phyloP scores from a whole-genome alignment of 2,888 invertebrate genomes.

The Cryptophagus acutangulus region DNA sequence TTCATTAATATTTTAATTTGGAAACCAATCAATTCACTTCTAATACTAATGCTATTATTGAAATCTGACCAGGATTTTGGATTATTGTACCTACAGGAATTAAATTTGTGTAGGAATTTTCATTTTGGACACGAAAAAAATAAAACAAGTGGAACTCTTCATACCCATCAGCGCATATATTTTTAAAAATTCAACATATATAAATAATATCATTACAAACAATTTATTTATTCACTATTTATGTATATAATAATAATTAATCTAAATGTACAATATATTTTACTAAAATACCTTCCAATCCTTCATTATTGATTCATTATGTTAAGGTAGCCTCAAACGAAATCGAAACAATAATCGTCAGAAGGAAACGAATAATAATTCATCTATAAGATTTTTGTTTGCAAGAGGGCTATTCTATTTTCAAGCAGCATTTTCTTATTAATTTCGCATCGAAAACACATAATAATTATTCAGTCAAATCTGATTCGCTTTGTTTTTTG shows the following conservation, averaged over 20 bases:
- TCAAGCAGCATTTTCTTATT: background rate
- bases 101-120: too few relatives aligned
- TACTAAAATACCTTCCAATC: conserved; percentile 23
- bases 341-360: conserved; percentile 8
- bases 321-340: conserved; percentile 17
- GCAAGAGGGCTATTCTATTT: too few relatives aligned
- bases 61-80: too few relatives aligned
- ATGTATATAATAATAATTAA: conserved; percentile 15
- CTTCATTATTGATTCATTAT: conserved; percentile 3
- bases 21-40: too few relatives aligned
- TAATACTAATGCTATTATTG: too few relatives aligned
- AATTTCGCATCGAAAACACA: conserved; percentile 28
- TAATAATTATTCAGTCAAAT: conserved; percentile 32
- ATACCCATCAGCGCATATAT: conserved; percentile 19
- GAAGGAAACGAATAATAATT: background rate
- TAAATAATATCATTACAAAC: conserved; percentile 27
- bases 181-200: conserved; percentile 26
- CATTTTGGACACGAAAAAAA: too few relatives aligned
- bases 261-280: conserved; percentile 18
- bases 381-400: too few relatives aligned
- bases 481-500: too few relatives aligned
- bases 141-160: too few relatives aligned
- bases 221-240: conserved; percentile 16
- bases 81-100: too few relatives aligned
- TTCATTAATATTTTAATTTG: too few relatives aligned